These are phyloP conservation scores for Sarcophaga subvicina DNA, from an alignment of 2,888 invertebrate genomes.

Conservation along the genomic window DNA sequence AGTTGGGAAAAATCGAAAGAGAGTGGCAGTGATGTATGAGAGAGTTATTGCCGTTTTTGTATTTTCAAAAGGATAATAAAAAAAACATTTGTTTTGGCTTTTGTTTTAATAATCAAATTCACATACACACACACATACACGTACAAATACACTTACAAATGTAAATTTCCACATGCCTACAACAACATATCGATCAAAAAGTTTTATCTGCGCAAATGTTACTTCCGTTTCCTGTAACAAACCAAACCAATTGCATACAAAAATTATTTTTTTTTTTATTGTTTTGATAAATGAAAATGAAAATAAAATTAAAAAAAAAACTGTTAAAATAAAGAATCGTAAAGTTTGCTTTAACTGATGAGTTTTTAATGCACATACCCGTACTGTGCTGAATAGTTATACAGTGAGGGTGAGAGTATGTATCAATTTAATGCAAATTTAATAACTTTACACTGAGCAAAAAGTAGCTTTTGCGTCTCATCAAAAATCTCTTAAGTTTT, in stretches of 20 bases:
- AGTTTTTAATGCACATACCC: conserved; percentile 39
- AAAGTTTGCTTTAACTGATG: conserved; percentile 44
- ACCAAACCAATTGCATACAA: conserved; percentile 34
- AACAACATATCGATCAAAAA: conserved; percentile 17
- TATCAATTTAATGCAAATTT: background rate
- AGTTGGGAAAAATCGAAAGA: too few species aligned
- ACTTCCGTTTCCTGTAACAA: conserved; percentile 40
- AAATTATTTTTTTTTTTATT: background rate
- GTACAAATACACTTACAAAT: background rate
- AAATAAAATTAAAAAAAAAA: background rate
- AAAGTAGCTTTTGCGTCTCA: too few species aligned
- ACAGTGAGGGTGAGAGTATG: too few species aligned
- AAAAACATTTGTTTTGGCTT: too few species aligned
- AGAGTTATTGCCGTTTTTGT: too few species aligned
- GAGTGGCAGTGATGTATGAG: too few species aligned
- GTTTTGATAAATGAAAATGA: conserved; percentile 29
- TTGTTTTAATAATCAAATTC: too few species aligned
- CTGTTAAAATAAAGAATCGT: background rate
- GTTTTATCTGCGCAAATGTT: conserved; percentile 37
- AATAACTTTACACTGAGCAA: background rate
- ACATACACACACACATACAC: too few species aligned
- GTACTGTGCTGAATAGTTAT: background rate
- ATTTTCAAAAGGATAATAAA: too few species aligned
- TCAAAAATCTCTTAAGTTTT: too few species aligned
- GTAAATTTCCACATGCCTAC: background rate